Base-by-base conservation (phyloP, 1,140 invertebrate genomes). In the Parapsyche elsis region DNA sequence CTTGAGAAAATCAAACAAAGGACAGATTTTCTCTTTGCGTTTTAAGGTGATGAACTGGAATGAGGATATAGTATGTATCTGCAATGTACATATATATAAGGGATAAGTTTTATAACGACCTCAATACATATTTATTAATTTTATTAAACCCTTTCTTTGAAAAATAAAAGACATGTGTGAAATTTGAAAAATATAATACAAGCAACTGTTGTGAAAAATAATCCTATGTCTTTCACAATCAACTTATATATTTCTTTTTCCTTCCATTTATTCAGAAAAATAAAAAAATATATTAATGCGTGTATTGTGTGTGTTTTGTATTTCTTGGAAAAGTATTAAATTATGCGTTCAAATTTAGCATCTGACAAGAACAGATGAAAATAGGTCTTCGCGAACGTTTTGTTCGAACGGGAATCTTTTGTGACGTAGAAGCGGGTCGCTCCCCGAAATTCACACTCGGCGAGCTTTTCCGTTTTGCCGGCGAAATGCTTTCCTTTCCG, bases 321-420 rank as follows among this genome's bases (percentile, higher is more conserved):
- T 67, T 67, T 67, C 64, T 67, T 23, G 23, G 21, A 26, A 67
- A 67, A 67, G 24, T 67, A 67, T 67, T 67, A 67, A 67, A 67
- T 67, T 67, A 67, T 26, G 64, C 24, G 19, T 67, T 67, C 64
- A 26, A 67, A 67, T 67, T 67, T 67, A 67, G 21, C 24, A n/a
- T 67, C 64, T 67, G 64, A 67, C 64, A 67, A 67, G 64, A 67
- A 67, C 64, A 67, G 64, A 67, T 24, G 64, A 67, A 67, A 67
- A 67, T 67, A 67, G 64, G 64, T 67, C 24, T 67, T 67, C 64
- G 64, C 24, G 64, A 67, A 23, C 24, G 64, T 9, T 67, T 30
- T 67, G 64, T 21, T 26, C 24, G 64, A 67, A 67, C 64, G 64
- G n/a, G n/a, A 21, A 26, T 67, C 64, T 67, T 67, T 67, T 67